Conservation (phyloP, 2,113 vertebrate species). For the Indicator indicator region DNA sequence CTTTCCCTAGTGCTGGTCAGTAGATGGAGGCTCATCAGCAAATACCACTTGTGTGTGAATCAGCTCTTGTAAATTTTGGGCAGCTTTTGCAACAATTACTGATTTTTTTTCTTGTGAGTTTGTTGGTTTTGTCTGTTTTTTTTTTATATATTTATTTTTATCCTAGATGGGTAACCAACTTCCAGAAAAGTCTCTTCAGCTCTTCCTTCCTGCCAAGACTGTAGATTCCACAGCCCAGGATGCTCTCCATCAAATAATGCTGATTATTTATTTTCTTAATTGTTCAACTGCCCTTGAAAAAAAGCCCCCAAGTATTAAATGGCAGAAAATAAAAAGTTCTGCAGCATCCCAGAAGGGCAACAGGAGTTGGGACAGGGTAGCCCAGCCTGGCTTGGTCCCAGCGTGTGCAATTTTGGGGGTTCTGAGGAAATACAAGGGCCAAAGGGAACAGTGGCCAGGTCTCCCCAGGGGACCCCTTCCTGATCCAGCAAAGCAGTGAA, state of each 20-base stretch:
- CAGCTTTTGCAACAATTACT: neutral
- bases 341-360: neutral
- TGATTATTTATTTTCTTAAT: neutral
- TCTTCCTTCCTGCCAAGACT: neutral
- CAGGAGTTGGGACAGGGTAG: neutral
- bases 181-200: neutral
- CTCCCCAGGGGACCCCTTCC: accelerated
- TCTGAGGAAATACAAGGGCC: neutral
- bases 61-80: accelerated
- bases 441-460: neutral
- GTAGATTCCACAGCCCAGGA: neutral
- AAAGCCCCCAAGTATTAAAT: neutral
- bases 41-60: too few relatives aligned
- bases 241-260: neutral
- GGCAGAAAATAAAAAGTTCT: neutral
- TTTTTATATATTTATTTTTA: neutral
- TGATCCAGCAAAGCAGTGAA: neutral
- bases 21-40: neutral
- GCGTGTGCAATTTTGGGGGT: accelerated
- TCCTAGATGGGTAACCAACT: neutral
- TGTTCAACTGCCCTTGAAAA: neutral
- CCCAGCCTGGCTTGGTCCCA: accelerated
- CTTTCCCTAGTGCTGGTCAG: neutral
- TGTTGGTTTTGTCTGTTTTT: too few relatives aligned
- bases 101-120: neutral